Conservation (phyloP, 2,797 vertebrate genomes). For the Trachurus trachurus region DNA sequence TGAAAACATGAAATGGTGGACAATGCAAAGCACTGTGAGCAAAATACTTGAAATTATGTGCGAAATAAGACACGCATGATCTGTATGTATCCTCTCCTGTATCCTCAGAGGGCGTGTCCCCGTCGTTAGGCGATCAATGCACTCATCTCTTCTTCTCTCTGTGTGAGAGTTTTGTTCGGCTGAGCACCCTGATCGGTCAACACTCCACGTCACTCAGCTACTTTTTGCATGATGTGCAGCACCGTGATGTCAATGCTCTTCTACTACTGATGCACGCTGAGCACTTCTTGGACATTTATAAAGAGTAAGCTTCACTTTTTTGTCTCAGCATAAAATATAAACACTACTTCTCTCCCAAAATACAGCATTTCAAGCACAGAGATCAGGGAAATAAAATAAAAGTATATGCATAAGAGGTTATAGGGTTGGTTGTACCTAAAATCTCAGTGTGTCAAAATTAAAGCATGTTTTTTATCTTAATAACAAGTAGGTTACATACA, state of each 20-base stretch:
- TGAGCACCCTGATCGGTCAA: constrained; percentile 92
- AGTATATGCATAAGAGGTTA: background rate
- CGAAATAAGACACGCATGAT: background rate
- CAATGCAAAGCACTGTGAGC: background rate
- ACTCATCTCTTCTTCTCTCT: constrained; percentile 90
- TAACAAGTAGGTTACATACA: no score
- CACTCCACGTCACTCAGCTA: constrained; percentile 91
- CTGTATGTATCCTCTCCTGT: constrained; percentile 3
- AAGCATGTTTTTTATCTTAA: no score
- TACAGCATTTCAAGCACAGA: background rate
- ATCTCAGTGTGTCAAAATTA: no score
- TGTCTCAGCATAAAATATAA: constrained; percentile 2
- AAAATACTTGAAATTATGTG: background rate
- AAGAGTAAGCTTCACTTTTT: constrained; percentile 85
- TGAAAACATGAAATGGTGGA: background rate
- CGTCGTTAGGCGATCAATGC: constrained; percentile 74
- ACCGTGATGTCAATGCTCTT: constrained; percentile 88
- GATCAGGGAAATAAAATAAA: background rate
- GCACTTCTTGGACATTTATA: constrained; percentile 92
- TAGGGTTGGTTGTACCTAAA: background rate
- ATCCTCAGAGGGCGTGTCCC: constrained; percentile 59
- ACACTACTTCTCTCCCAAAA: background rate
- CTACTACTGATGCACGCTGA: constrained; percentile 90
- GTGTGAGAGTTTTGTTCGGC: constrained; percentile 90
- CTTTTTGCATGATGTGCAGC: constrained; percentile 88